These are phyloP conservation scores for Pogonomyrmex californicus DNA, from an alignment of 1,140 invertebrate genomes.

Conservation along the genomic window DNA sequence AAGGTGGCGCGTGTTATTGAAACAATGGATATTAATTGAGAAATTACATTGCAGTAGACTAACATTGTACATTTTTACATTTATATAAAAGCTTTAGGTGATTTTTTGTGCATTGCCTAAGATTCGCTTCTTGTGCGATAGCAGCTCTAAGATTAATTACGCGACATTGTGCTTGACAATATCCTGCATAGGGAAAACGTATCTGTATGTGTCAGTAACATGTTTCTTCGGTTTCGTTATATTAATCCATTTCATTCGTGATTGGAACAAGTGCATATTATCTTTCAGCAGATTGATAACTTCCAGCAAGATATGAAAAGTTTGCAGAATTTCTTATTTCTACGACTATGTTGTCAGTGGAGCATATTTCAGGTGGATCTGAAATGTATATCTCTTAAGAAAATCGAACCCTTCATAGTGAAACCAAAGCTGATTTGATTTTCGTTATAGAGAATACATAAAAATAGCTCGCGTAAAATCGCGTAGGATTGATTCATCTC, in stretches of 20 bases:
- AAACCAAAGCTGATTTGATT: constrained; percentile 9
- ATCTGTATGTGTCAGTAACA: not conserved
- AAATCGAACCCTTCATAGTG: constrained; percentile 32
- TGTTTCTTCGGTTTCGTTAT: not conserved
- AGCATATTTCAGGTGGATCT: not conserved
- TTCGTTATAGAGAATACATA: not conserved
- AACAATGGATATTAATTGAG: not conserved
- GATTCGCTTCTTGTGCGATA: not conserved
- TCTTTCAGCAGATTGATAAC: not conserved
- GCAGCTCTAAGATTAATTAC: not conserved
- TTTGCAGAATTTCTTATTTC: constrained; percentile 40
- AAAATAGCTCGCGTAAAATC: constrained; percentile 8
- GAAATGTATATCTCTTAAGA: not conserved
- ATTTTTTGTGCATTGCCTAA: not conserved
- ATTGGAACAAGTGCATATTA: not conserved
- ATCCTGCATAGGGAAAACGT: not conserved
- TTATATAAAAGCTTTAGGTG: not conserved
- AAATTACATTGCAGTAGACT: not conserved
- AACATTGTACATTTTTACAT: not conserved
- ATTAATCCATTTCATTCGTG: not conserved
- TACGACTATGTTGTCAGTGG: not conserved
- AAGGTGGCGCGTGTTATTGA: not conserved
- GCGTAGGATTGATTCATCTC: not conserved
- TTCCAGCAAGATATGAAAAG: not conserved
- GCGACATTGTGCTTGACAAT: not conserved